Base-by-base conservation (phyloP, 2,888 invertebrate genomes). In the Platerodrilus igneus region DNA sequence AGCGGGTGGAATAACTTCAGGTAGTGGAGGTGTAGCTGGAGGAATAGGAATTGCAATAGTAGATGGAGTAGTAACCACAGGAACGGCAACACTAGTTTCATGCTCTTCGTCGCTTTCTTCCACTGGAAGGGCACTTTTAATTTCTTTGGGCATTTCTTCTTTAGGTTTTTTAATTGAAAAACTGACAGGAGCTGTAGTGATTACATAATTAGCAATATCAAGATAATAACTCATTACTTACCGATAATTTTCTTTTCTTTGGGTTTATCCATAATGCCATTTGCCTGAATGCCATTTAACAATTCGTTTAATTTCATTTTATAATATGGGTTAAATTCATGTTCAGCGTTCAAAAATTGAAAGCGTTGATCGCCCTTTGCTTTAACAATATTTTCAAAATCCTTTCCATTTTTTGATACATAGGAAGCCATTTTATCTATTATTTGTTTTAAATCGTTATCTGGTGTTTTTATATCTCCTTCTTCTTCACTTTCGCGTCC, bases 341-440 rank as follows among this genome's bases (percentile, higher is more conserved):
- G 84, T 2, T 72, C 75, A 0, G 83, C 72, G 45, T 89, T 78
- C 1, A 97, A 69, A 65, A 97, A 97, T 14, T 81, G 81, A 66
- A 97, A 95, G 18, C 94, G 72, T 0, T 84, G 79, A 63, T 95
- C 94, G 34, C 82, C 83, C 60, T 87, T 90, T 2, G 81, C 79
- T 53, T 81, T 82, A 6, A 91, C 84, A 15, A 90, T 86, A 19
- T 84, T 81, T 56, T 97, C 96, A 63, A 97, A 96, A 57, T 90
- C 87, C 37, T 83, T 79, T 1, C 97, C 99, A 68, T 96, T 96
- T 55, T 92, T 90, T 1, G 91, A 87, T 0, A 99, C 96, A 66
- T 96, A 96, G 48, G 84, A 82, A 1, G 97, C 96, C 82, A 97
- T 94, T 68, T 95, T 94, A 67, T 95, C 93, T 40, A 99, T 87